Evolutionary conservation across 2,888 invertebrate genomes (phyloP).

Genomic region (Cordilura impudica): DNA sequence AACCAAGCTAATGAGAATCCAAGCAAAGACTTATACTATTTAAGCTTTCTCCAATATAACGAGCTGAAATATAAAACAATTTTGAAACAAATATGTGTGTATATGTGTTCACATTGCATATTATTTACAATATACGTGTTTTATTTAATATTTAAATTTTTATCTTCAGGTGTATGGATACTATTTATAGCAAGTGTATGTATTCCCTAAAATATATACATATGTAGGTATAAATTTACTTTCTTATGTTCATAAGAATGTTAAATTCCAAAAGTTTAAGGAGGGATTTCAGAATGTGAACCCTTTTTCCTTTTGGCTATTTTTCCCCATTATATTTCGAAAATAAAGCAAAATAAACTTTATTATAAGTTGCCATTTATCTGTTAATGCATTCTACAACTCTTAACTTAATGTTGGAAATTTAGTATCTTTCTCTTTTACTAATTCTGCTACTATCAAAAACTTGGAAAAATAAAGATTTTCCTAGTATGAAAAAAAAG

Average conservation of each 20-base stretch:
- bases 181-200: too few species aligned
- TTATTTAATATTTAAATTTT: too few species aligned
- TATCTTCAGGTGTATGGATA: too few species aligned
- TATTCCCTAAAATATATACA: too few species aligned
- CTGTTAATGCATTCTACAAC: constrained; percentile 41
- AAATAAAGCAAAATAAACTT: constrained; percentile 35
- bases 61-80: too few species aligned
- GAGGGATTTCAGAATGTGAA: constrained; percentile 18
- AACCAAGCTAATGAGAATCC: too few species aligned
- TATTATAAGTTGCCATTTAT: constrained; percentile 49
- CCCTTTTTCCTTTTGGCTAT: constrained; percentile 14
- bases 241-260: constrained; percentile 4
- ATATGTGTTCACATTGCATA: too few species aligned
- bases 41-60: too few species aligned
- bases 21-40: too few species aligned
- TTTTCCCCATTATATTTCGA: not conserved
- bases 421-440: constrained; percentile 11
- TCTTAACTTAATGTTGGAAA: constrained; percentile 9
- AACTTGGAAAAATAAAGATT: not conserved
- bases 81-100: too few species aligned
- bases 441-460: not conserved
- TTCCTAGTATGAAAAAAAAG: not conserved
- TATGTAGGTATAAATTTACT: too few species aligned
- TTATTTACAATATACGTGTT: too few species aligned
- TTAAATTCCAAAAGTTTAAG: constrained; percentile 35